These are phyloP conservation scores for Magallana nippona DNA, from an alignment of 2,888 invertebrate species.

Conservation along the genomic window DNA sequence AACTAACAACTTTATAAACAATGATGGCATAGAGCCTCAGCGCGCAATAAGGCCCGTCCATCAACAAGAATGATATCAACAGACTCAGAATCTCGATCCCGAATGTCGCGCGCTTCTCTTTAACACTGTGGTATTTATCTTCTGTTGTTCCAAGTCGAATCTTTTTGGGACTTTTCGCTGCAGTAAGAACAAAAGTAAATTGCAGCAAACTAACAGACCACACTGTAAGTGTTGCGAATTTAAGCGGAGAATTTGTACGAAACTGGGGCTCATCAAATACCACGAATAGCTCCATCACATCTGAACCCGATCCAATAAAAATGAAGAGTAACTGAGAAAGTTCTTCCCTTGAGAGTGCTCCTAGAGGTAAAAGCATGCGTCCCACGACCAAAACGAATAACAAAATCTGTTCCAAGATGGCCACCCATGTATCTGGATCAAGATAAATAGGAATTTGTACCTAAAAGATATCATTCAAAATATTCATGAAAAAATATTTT, in stretches of 20 bases:
- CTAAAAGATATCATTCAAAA: background rate
- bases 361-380: slow-evolving; percentile 74
- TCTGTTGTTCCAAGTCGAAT: slow-evolving; percentile 9
- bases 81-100: slow-evolving; percentile 80
- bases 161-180: slow-evolving; percentile 48
- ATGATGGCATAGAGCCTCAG: slow-evolving; percentile 73
- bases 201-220: slow-evolving; percentile 78
- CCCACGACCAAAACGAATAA: slow-evolving; percentile 71
- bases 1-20: slow-evolving; percentile 66
- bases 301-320: slow-evolving; percentile 78
- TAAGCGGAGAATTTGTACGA: slow-evolving; percentile 67
- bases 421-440: slow-evolving; percentile 65
- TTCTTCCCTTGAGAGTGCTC: slow-evolving; percentile 76
- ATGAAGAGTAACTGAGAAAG: slow-evolving; percentile 79
- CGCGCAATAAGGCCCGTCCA: slow-evolving; percentile 81
- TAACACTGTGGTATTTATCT: slow-evolving; percentile 4
- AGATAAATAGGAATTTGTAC: slow-evolving; percentile 52
- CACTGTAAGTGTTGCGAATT: slow-evolving; percentile 72
- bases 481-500: no score
- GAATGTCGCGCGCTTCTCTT: slow-evolving; percentile 42
- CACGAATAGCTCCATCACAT: slow-evolving; percentile 73
- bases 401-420: slow-evolving; percentile 70
- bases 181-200: slow-evolving; percentile 78
- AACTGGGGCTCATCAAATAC: slow-evolving; percentile 70
- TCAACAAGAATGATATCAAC: slow-evolving; percentile 79